Evolutionary conservation across 2,888 invertebrate species (phyloP).

Genomic region (Caenorhabditis sp.): DNA sequence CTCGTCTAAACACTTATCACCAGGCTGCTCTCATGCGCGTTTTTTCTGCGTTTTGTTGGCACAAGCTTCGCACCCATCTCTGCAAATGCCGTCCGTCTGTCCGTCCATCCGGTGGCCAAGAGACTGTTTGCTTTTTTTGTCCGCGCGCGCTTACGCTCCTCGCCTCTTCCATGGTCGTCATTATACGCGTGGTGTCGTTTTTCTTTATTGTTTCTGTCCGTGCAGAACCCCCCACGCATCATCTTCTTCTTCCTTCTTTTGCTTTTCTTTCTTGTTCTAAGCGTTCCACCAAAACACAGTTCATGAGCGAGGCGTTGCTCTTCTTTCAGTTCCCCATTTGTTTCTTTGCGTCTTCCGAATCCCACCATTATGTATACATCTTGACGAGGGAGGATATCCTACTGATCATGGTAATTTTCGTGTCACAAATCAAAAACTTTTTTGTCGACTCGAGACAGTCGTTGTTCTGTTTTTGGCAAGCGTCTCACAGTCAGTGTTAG

Average conservation of each 20-base stretch:
- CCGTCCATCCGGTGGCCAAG: slow-evolving; percentile 6
- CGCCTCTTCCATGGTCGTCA: slow-evolving; percentile 36
- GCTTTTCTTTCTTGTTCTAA: no score
- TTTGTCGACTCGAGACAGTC: not conserved
- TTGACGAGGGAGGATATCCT: not conserved
- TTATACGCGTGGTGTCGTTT: slow-evolving; percentile 51
- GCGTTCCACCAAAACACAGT: no score
- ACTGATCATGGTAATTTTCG: not conserved
- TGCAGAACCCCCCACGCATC: slow-evolving; percentile 10
- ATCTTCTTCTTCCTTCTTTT: slow-evolving; percentile 11
- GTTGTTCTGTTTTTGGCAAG: not conserved
- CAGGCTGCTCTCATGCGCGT: not conserved
- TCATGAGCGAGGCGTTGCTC: no score
- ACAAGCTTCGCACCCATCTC: slow-evolving; percentile 26
- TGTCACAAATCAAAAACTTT: no score
- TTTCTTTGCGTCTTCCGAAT: not conserved
- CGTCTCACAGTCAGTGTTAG: not conserved
- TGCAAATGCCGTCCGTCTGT: slow-evolving; percentile 25
- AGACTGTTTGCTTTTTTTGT: slow-evolving; percentile 47
- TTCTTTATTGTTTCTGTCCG: slow-evolving; percentile 38
- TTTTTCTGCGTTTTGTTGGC: slow-evolving; percentile 20
- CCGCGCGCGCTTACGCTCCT: slow-evolving; percentile 38
- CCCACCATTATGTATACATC: not conserved
- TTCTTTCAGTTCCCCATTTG: not conserved
- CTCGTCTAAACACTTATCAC: slow-evolving; percentile 1